Percentiles rank a stretch among this genome's conserved stretches.
Evolutionary conservation across 2,797 vertebrate species (phyloP).

Genomic region (Xyrichtys novacula): DNA sequence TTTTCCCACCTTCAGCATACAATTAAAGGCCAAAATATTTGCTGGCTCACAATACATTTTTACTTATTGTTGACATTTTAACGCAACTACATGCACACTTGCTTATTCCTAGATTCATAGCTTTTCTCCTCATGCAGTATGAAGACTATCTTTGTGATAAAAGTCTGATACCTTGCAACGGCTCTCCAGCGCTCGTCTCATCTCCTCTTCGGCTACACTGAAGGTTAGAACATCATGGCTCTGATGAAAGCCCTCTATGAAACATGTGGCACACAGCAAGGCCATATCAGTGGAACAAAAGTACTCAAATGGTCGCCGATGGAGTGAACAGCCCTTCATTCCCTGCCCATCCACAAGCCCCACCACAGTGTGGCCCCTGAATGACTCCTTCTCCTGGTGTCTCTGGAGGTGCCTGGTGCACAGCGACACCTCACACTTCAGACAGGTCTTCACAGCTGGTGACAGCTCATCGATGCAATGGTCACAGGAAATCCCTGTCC

Average conservation of each 20-base stretch:
- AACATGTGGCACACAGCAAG: constrained; percentile 77
- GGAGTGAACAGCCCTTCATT: constrained; percentile 66
- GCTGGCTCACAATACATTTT: no score
- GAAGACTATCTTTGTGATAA: neutral
- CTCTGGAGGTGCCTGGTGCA: constrained; percentile 82
- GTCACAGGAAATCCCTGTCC: constrained; percentile 61
- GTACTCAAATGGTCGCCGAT: constrained; percentile 78
- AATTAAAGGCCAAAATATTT: no score
- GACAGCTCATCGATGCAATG: constrained; percentile 69
- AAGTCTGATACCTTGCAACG: constrained; percentile 64
- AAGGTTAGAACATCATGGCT: constrained; percentile 81
- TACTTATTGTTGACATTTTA: no score
- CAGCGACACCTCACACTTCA: constrained; percentile 81
- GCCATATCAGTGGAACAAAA: constrained; percentile 76
- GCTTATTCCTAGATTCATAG: no score
- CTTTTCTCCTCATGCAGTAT: no score
- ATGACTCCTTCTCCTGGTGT: constrained; percentile 74
- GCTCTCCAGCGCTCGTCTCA: constrained; percentile 71
- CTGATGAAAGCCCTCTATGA: constrained; percentile 68
- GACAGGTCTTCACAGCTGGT: constrained; percentile 79
- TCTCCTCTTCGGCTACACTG: constrained; percentile 78
- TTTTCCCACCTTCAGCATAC: no score
- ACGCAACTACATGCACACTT: no score
- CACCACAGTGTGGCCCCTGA: constrained; percentile 71
- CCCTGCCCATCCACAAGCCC: constrained; percentile 28